Evolutionary conservation across 2,797 vertebrate genomes (phyloP).

Genomic region (Stomatorhinus walkeri): DNA sequence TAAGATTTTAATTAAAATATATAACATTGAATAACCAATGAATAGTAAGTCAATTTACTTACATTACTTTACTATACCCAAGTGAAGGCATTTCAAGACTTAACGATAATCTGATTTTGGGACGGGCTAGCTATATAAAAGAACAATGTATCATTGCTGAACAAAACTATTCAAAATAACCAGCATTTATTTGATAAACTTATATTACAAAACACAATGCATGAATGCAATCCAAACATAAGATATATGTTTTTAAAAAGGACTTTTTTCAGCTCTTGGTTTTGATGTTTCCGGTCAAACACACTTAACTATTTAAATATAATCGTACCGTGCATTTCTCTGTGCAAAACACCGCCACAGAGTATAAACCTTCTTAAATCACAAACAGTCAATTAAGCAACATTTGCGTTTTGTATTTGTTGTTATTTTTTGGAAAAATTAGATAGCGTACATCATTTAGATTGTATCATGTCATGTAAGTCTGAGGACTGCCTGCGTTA

Average conservation of each 20-base stretch:
- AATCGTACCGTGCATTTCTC: neutral
- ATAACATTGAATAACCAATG: neutral
- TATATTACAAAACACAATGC: neutral
- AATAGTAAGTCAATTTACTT: neutral
- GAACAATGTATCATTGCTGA: neutral
- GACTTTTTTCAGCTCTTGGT: neutral
- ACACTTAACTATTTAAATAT: neutral
- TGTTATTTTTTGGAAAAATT: neutral
- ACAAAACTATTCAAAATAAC: neutral
- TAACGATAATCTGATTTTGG: neutral
- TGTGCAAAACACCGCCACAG: neutral
- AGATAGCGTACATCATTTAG: neutral
- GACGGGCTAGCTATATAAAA: neutral
- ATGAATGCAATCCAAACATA: neutral
- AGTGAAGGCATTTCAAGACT: neutral
- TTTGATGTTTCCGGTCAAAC: neutral
- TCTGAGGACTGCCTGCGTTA: neutral
- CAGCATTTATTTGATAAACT: neutral
- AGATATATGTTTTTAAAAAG: neutral
- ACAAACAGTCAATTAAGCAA: neutral
- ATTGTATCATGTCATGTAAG: neutral
- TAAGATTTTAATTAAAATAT: neutral
- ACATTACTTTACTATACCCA: neutral
- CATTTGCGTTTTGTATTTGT: neutral
- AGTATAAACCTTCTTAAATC: neutral